phyloP scores from a whole-genome alignment of 2,888 invertebrate species.

The Serripes groenlandicus region DNA sequence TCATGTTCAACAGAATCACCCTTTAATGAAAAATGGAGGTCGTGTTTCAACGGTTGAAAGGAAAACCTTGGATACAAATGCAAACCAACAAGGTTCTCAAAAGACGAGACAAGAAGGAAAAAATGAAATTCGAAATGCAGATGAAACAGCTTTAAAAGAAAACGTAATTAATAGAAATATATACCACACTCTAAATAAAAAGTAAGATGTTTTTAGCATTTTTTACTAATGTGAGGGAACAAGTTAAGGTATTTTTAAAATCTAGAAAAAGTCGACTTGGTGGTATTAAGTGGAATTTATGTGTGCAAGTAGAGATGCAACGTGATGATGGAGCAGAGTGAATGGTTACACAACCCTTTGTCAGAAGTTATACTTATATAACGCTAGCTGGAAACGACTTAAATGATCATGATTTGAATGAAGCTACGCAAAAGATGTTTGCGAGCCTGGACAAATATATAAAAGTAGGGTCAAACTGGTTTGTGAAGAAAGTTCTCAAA shows the following conservation, averaged over 20 bases:
- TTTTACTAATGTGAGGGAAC: slow-evolving; percentile 33
- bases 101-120: too few relatives aligned
- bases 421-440: slow-evolving; percentile 43
- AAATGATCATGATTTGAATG: slow-evolving; percentile 39
- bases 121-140: too few relatives aligned
- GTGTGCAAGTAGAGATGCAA: slow-evolving; percentile 49
- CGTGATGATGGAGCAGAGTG: slow-evolving; percentile 34
- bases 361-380: slow-evolving; percentile 38
- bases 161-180: slow-evolving; percentile 32
- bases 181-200: slow-evolving; percentile 22
- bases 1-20: too few relatives aligned
- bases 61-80: too few relatives aligned
- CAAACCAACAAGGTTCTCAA: too few relatives aligned
- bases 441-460: slow-evolving; percentile 40
- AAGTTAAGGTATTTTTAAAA: slow-evolving; percentile 15
- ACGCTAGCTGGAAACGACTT: slow-evolving; percentile 1
- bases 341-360: slow-evolving; percentile 21
- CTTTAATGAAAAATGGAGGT: too few relatives aligned
- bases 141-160: slow-evolving; percentile 24
- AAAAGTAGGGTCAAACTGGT: slow-evolving; percentile 38
- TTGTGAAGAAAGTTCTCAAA: slow-evolving; percentile 24
- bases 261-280: not conserved
- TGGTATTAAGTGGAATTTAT: slow-evolving; percentile 52
- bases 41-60: too few relatives aligned
- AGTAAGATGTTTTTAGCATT: slow-evolving; percentile 45